These are phyloP conservation scores for Magallana nippona DNA, from an alignment of 2,888 invertebrate genomes.

Conservation along the genomic window DNA sequence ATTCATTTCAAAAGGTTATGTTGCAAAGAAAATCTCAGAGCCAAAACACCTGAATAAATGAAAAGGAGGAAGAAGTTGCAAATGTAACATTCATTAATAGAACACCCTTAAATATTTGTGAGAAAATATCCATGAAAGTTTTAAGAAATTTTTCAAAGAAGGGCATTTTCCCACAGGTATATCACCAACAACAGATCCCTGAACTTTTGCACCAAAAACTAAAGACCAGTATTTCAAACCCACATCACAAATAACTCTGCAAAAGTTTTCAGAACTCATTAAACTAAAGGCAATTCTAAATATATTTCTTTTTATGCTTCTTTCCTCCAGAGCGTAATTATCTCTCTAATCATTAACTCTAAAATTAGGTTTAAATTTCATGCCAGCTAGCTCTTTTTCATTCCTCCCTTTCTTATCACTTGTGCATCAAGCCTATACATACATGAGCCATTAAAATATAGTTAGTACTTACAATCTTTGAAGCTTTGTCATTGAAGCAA, in stretches of 20 bases:
- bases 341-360: background rate
- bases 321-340: too few relatives aligned
- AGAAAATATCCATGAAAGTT: background rate
- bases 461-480: constrained; percentile 50
- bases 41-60: constrained; percentile 10
- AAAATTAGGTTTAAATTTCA: background rate
- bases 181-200: too few relatives aligned
- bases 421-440: background rate
- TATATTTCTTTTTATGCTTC: too few relatives aligned
- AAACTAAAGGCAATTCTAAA: too few relatives aligned
- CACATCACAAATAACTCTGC: too few relatives aligned
- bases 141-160: too few relatives aligned
- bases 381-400: background rate
- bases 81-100: background rate
- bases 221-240: too few relatives aligned
- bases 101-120: too few relatives aligned
- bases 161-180: too few relatives aligned
- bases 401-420: background rate
- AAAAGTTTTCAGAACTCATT: too few relatives aligned
- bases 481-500: constrained; percentile 50
- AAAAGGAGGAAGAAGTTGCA: background rate
- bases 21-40: background rate
- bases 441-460: background rate
- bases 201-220: too few relatives aligned
- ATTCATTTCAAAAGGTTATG: background rate